Percentiles rank a stretch among this genome's conserved stretches.
Conservation (phyloP, 2,888 invertebrate species). For the Clusia tigrina region DNA sequence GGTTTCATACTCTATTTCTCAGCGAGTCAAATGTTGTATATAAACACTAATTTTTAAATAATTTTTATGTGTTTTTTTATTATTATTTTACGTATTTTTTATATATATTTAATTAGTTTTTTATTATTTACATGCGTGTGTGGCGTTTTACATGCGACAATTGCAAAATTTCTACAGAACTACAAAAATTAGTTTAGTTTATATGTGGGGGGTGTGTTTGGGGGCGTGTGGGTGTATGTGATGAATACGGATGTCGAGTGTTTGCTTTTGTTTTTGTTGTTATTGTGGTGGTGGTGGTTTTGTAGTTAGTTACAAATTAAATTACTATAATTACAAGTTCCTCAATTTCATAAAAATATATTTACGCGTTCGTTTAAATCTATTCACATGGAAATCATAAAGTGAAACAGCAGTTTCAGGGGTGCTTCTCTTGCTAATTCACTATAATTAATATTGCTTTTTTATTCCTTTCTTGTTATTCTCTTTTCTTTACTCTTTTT, state of each 20-base stretch:
- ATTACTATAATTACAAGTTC: slow-evolving; percentile 20
- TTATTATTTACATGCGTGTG: slow-evolving; percentile 6
- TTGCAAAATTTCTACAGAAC: slow-evolving; percentile 11
- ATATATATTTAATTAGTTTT: not conserved
- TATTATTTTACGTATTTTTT: not conserved
- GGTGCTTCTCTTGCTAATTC: slow-evolving; percentile 56
- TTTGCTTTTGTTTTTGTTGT: slow-evolving; percentile 32
- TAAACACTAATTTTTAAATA: slow-evolving; percentile 7
- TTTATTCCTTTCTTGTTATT: slow-evolving; percentile 39
- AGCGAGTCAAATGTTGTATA: slow-evolving; percentile 19
- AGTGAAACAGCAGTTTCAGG: slow-evolving; percentile 24
- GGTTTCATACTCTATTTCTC: slow-evolving; percentile 22
- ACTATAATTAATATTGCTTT: slow-evolving; percentile 64
- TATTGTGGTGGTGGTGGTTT: too few species aligned
- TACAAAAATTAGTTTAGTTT: slow-evolving; percentile 20
- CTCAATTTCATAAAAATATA: slow-evolving; percentile 22
- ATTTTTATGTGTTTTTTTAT: not conserved
- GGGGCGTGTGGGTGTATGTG: slow-evolving; percentile 12
- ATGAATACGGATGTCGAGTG: slow-evolving; percentile 20
- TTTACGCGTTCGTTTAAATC: slow-evolving; percentile 23
- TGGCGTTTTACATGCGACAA: slow-evolving; percentile 14
- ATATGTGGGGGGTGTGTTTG: slow-evolving; percentile 10
- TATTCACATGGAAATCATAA: slow-evolving; percentile 22
- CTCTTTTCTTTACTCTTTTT: slow-evolving; percentile 20
- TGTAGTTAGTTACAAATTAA: slow-evolving; percentile 48